phyloP scores from a whole-genome alignment of 2,113 vertebrate genomes.

The Rhinopomastus cyanomelas region DNA sequence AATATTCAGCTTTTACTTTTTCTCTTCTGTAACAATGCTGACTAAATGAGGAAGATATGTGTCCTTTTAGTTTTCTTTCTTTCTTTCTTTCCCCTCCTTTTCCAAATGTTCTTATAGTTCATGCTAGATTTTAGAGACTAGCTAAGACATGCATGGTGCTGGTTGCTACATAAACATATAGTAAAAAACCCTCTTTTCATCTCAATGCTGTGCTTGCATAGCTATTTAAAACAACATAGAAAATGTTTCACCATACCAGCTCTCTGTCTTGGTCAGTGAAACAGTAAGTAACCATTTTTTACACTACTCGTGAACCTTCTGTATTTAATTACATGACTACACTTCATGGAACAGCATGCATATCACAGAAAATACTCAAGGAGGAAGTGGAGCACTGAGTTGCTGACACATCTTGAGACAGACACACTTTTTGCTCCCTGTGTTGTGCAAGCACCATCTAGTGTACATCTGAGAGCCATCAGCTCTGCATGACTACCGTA shows the following conservation, averaged over 20 bases:
- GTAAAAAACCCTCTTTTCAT: accelerated
- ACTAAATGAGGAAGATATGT: accelerated
- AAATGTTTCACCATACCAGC: accelerated
- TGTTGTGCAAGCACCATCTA: constrained; percentile 70
- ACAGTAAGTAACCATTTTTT: background rate
- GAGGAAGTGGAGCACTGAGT: background rate
- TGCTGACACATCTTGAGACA: constrained; percentile 17
- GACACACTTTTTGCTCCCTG: background rate
- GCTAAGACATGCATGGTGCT: background rate
- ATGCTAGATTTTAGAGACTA: background rate
- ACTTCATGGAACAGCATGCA: background rate
- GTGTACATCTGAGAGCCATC: constrained; percentile 10
- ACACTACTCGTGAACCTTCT: background rate
- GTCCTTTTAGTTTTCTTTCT: too few species aligned
- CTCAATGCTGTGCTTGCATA: background rate
- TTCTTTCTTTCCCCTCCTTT: background rate
- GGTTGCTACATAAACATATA: background rate
- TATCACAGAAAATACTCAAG: background rate
- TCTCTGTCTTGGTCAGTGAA: background rate
- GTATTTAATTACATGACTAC: background rate
- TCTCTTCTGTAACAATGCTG: background rate
- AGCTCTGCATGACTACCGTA: accelerated
- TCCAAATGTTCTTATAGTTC: background rate
- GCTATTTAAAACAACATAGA: background rate
- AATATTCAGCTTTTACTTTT: background rate